Conservation (phyloP, 2,888 invertebrate species). For the Geotrupes spiniger region DNA sequence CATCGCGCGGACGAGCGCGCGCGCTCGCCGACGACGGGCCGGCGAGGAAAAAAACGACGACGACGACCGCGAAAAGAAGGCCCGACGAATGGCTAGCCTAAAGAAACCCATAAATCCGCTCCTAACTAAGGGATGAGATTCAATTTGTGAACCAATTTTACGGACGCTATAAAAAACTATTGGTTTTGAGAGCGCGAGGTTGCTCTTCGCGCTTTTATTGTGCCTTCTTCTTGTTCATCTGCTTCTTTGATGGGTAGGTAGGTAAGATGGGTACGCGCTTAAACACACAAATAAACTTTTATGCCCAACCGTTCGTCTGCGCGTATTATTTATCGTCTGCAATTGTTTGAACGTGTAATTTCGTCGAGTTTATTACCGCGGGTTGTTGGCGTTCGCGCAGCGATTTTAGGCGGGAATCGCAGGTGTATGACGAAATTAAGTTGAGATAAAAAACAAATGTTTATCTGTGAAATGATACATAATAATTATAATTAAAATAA, state of each 20-base stretch:
- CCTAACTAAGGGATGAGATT: constrained; percentile 36
- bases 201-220: constrained; percentile 14
- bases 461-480: no score
- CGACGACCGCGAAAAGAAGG: constrained; percentile 11
- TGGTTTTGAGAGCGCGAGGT: constrained; percentile 14
- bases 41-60: constrained; percentile 9
- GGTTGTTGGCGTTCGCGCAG: no score
- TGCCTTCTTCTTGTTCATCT: constrained; percentile 12
- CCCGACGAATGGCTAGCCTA: constrained; percentile 32
- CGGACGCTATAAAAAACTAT: constrained; percentile 31
- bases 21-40: constrained; percentile 16
- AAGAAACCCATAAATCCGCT: constrained; percentile 37
- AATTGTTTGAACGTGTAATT: constrained; percentile 17
- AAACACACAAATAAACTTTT: constrained; percentile 21
- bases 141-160: constrained; percentile 40
- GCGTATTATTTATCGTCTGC: constrained; percentile 14
- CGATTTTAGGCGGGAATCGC: no score
- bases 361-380: constrained; percentile 15
- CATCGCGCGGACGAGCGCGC: constrained; percentile 17
- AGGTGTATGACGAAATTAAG: no score
- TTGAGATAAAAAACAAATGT: no score
- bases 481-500: no score
- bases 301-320: constrained; percentile 11
- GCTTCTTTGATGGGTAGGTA: background rate
- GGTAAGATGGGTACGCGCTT: constrained; percentile 9